phyloP scores from a whole-genome alignment of 2,888 invertebrate genomes.

The Sinohyriopsis cumingii region DNA sequence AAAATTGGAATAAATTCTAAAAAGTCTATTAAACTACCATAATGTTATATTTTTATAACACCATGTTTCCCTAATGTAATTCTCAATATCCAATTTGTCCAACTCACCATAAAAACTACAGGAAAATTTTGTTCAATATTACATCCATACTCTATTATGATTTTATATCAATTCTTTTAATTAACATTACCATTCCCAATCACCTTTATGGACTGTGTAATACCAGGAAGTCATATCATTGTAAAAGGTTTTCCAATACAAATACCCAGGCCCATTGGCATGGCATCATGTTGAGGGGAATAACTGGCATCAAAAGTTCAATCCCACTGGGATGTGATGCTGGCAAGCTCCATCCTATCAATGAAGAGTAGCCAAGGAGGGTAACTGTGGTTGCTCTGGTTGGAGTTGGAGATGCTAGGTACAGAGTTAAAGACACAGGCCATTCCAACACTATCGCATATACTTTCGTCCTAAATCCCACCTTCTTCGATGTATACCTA shows the following conservation, averaged over 20 bases:
- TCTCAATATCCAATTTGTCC: no score
- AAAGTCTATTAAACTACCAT: no score
- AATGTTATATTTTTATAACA: no score
- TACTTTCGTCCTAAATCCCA: conserved; percentile 63
- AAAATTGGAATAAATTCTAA: no score
- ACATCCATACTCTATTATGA: no score
- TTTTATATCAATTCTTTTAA: no score
- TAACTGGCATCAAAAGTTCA: conserved; percentile 53
- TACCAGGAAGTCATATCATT: conserved; percentile 7
- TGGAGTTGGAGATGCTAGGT: conserved; percentile 73
- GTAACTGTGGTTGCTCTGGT: conserved; percentile 69
- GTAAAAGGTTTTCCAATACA: conserved; percentile 49
- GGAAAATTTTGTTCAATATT: no score
- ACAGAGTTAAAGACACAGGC: conserved; percentile 78
- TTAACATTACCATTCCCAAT: no score
- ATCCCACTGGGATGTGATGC: conserved; percentile 40
- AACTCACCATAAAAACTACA: no score
- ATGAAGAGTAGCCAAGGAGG: conserved; percentile 74
- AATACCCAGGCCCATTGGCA: conserved; percentile 67
- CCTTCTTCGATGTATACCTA: no score
- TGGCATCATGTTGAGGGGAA: conserved; percentile 55
- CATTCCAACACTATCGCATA: conserved; percentile 82
- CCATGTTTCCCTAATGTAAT: no score
- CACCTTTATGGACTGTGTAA: no score
- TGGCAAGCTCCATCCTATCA: conserved; percentile 37